Evolutionary conservation across 2,888 invertebrate species (phyloP), one percentile per base, ranked within the genome.

Genomic region (Hanleya hanleyi): DNA sequence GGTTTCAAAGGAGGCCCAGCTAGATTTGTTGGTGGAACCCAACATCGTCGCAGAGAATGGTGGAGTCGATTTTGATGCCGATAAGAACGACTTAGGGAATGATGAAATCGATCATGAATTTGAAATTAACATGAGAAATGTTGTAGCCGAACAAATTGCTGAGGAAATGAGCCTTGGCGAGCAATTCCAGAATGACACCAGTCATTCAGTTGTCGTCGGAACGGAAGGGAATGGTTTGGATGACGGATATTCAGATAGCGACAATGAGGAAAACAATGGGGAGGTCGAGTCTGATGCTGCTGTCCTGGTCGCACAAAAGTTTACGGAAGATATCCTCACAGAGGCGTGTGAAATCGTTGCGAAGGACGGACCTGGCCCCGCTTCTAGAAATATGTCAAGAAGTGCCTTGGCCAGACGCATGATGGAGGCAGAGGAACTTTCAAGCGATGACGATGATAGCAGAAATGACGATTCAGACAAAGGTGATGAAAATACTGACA

Each of bases 291-390:
- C n/a, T n/a, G 26, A 32, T 57, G 57, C 18, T 22, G 57, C 22
- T 22, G 4, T 57, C 15, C 22, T 4, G 2, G 32, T 57, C 26
- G 57, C 57, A 4, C 7, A 57, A 32, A 57, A 57, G 26, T 57
- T 57, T 57, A 32, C 57, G 29, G 57, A 57, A 57, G 57, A 57
- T 15, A 57, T 57, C 29, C 22, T 57, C 29, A 22, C 29, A 4
- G 57, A 57, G 9, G 57, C 57, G 1, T 57, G 57, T 57, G 57
- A 57, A 26, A 57, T 57, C 29, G 57, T 57, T 29, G 22, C 57
- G 9, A 57, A 57, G 26, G 57, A 57, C 29, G 29, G 29, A 9
- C 9, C 22, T 22, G 26, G 4, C 1, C 26, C 57, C 3, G n/a
- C n/a, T n/a, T 29, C 29, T 32, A 57, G 26, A 57, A 32, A 32